Conservation (phyloP, 2,888 invertebrate species). For the Phyllotreta cruciferae region DNA sequence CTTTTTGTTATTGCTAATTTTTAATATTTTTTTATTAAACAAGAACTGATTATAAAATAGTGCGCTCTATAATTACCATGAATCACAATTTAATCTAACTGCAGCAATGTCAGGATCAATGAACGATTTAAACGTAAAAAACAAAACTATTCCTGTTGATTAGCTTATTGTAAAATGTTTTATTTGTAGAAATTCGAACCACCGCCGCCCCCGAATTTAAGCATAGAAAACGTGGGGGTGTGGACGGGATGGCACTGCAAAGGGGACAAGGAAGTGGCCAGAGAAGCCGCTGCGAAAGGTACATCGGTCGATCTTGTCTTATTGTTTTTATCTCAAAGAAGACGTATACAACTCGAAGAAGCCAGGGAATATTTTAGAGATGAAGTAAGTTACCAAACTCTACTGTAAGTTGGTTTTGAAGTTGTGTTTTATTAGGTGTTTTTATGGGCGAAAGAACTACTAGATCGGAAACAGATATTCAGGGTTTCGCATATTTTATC, state of each 20-base stretch:
- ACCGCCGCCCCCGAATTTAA: constrained; percentile 50
- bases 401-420: background rate
- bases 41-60: no score
- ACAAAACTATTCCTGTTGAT: no score
- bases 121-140: no score
- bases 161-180: background rate
- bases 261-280: constrained; percentile 69
- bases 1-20: no score
- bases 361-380: constrained; percentile 66
- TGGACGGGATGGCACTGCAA: constrained; percentile 73
- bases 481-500: constrained; percentile 70
- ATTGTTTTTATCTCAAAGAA: constrained; percentile 66
- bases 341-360: constrained; percentile 63
- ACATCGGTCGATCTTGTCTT: constrained; percentile 67
- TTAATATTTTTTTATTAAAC: no score
- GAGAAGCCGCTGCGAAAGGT: constrained; percentile 74
- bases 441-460: constrained; percentile 69
- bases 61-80: no score
- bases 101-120: no score
- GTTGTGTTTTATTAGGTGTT: constrained; percentile 62
- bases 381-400: constrained; percentile 59
- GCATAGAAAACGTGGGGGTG: constrained; percentile 57
- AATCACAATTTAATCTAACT: no score
- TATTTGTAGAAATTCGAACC: constrained; percentile 33
- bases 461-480: constrained; percentile 69